Evolutionary conservation across 1,140 invertebrate species (phyloP), one percentile per base, ranked within the genome.

Genomic region (Meloidogyne floridensis): DNA sequence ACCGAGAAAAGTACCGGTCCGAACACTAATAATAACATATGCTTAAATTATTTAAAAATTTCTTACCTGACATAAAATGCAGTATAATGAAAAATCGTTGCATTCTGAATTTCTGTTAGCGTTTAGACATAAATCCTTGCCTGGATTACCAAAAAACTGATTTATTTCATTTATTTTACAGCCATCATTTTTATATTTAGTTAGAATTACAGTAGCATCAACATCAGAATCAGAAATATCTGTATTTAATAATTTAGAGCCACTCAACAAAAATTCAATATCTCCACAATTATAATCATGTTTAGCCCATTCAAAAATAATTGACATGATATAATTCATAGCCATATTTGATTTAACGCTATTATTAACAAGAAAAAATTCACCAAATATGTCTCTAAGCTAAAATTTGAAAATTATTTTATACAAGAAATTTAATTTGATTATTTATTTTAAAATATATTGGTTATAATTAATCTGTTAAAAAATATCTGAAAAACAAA

Each of bases 161-260:
- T n/a, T 65, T 65, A 65, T n/a, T 65, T 65, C 56, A 65, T 65
- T 65, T 65, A 65, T 65, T 65, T 65, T 5, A 65, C 56, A 65
- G n/a, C n/a, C 5, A 65, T 65, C 15, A 65, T 65, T 65, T 3
- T 65, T 65, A 6, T n/a, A 15, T 65, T 65, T 65, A n/a, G 1
- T 1, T 65, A 65, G n/a, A n/a, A 65, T 15, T n/a, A 65, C 15
- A 65, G n/a, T 65, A n/a, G 2, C 56, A 65, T 65, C 56, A n/a
- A 65, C 56, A 65, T 65, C 56, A 65, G 56, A 65, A 65, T 65
- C 15, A 65, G 13, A n/a, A n/a, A 65, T 65, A 65, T 65, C 15
- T n/a, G 15, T 65, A 65, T 65, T 65, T 65, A 65, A 65, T 65
- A 65, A 65, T 65, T n/a, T n/a, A 65, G 56, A 65, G 15, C 56